Evolutionary conservation across 2,113 vertebrate genomes (phyloP).

Genomic region (Ivindomyrus marchei): DNA sequence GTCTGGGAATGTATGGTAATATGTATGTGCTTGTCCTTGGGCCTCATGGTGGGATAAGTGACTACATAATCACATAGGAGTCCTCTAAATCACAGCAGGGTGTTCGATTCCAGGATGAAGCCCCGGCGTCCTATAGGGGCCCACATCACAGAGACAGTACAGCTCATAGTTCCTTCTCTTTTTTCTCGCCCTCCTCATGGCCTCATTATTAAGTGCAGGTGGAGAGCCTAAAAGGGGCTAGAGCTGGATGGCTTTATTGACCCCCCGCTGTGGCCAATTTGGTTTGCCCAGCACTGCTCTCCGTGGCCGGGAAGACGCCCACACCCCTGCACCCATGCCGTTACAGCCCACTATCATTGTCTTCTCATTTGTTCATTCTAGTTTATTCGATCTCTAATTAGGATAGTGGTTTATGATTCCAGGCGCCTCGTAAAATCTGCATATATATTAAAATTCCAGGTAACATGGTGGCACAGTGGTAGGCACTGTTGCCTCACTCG

Average conservation of each 20-base stretch:
- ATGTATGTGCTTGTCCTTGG: background rate
- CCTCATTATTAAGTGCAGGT: background rate
- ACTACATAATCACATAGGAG: background rate
- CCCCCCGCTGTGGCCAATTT: background rate
- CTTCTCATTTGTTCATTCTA: background rate
- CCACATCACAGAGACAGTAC: background rate
- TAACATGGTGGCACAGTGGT: background rate
- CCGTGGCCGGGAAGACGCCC: background rate
- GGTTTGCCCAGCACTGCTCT: background rate
- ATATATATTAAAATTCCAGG: background rate
- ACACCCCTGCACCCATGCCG: background rate
- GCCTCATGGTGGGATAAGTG: background rate
- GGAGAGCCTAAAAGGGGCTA: background rate
- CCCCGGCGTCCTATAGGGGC: background rate
- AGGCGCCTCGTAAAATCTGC: background rate
- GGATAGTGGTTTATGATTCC: background rate
- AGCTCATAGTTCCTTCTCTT: background rate
- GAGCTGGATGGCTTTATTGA: background rate
- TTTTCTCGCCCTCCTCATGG: background rate
- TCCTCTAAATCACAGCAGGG: background rate
- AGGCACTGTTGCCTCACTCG: background rate
- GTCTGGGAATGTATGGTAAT: background rate
- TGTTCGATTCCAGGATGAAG: background rate
- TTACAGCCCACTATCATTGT: background rate
- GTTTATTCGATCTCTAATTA: background rate